phyloP scores from a whole-genome alignment of 2,113 vertebrate species.

The Candoia aspera region DNA sequence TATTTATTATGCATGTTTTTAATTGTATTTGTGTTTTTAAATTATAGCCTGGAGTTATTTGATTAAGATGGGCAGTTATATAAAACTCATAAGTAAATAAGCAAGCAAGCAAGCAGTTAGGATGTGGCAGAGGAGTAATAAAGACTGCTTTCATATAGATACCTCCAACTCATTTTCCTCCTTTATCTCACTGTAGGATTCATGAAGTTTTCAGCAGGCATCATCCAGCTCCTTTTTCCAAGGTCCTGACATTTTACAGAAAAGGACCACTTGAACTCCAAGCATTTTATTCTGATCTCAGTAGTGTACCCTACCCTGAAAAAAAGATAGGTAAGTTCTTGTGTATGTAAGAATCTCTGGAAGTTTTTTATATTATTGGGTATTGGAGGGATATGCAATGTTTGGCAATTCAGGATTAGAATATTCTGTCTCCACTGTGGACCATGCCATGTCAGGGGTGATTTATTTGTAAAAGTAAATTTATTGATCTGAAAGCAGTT shows the following conservation, averaged over 20 bases:
- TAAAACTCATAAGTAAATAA: neutral
- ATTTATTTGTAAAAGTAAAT: neutral
- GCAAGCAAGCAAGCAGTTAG: neutral
- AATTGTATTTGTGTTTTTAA: no score
- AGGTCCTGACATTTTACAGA: slow-evolving; percentile 95
- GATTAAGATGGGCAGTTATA: neutral
- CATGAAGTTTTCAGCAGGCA: slow-evolving; percentile 96
- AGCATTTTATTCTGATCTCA: slow-evolving; percentile 86
- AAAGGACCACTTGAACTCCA: slow-evolving; percentile 93
- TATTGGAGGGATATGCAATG: neutral
- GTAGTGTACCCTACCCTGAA: slow-evolving; percentile 78
- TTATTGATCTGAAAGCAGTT: neutral
- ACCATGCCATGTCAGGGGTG: neutral
- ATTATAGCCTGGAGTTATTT: neutral
- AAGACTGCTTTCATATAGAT: neutral
- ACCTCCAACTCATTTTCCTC: neutral
- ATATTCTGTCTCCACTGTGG: neutral
- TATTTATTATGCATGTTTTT: neutral
- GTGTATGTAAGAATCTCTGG: slow-evolving; percentile 57
- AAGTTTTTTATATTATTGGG: neutral
- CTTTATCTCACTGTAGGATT: slow-evolving; percentile 77
- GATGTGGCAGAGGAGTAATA: neutral
- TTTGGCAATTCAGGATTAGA: neutral
- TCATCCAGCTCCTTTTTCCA: slow-evolving; percentile 94
- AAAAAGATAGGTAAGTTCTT: slow-evolving; percentile 82